A percentile compares a stretch with the other conserved stretches of the same genome.
Evolutionary conservation across 2,797 vertebrate genomes (phyloP).

Genomic region (Manis javanica): DNA sequence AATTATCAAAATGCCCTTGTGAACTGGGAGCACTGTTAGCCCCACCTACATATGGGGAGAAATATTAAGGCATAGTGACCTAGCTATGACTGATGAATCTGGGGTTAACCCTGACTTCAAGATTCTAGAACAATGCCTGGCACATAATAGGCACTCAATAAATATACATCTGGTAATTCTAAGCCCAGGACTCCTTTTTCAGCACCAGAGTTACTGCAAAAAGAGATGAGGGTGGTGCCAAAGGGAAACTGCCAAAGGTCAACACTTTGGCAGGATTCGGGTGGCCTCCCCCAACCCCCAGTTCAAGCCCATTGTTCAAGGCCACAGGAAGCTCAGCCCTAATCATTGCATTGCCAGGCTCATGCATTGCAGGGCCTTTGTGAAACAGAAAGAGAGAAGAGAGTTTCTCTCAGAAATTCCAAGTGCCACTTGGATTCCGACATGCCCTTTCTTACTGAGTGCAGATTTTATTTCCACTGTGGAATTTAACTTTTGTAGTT

Average conservation of each 20-base stretch:
- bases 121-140: neutral
- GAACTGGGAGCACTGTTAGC: neutral
- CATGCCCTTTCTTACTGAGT: neutral
- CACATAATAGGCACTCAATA: neutral
- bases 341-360: rapidly evolving
- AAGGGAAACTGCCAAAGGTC: neutral
- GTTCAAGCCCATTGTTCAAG: rapidly evolving
- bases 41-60: neutral
- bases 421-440: neutral
- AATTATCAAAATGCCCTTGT: neutral
- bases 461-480: neutral
- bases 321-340: neutral
- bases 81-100: neutral
- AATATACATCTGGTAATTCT: neutral
- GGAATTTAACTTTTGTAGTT: neutral
- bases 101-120: neutral
- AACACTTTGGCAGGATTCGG: rapidly evolving
- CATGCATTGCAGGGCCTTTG: neutral
- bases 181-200: neutral
- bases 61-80: neutral
- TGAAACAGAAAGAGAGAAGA: neutral
- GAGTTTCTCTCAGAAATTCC: neutral
- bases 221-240: neutral
- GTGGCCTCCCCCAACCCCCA: neutral
- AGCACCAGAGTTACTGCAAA: neutral